A percentile compares a stretch with the other conserved stretches of the same genome.
phyloP scores from a whole-genome alignment of 2,888 invertebrate species.

The Drosophila lutescens region DNA sequence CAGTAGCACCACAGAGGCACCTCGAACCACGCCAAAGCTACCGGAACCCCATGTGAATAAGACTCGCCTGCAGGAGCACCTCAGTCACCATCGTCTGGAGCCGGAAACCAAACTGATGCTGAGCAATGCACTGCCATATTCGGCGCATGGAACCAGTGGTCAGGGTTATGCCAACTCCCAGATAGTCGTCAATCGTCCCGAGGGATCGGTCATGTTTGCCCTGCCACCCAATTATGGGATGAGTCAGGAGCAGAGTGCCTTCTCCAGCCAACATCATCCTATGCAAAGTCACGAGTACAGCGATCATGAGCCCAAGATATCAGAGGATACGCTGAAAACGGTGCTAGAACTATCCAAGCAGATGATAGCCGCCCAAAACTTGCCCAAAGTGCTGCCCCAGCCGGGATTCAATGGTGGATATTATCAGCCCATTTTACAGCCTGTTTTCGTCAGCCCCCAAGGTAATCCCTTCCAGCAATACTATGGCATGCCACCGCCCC shows the following conservation, averaged over 20 bases:
- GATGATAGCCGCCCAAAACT: slow-evolving; percentile 83
- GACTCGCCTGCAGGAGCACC: slow-evolving; percentile 58
- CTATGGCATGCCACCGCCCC: slow-evolving; percentile 50
- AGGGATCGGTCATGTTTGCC: slow-evolving; percentile 83
- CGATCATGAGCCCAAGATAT: slow-evolving; percentile 80
- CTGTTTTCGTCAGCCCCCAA: slow-evolving; percentile 76
- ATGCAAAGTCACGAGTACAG: slow-evolving; percentile 60
- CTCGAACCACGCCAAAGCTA: slow-evolving; percentile 25
- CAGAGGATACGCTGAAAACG: slow-evolving; percentile 84
- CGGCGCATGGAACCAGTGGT: slow-evolving; percentile 50
- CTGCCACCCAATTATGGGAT: slow-evolving; percentile 68
- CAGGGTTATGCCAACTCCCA: slow-evolving; percentile 82
- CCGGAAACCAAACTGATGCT: slow-evolving; percentile 81
- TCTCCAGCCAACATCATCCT: slow-evolving; percentile 1
- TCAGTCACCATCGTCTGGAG: slow-evolving; percentile 60
- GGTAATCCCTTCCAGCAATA: slow-evolving; percentile 71
- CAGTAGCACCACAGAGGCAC: neutral
- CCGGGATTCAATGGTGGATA: slow-evolving; percentile 65
- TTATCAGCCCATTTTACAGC: slow-evolving; percentile 80
- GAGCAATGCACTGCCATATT: slow-evolving; percentile 64
- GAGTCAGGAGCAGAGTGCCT: slow-evolving; percentile 36
- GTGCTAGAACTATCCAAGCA: slow-evolving; percentile 84
- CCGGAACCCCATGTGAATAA: slow-evolving; percentile 49
- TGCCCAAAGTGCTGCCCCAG: slow-evolving; percentile 80
- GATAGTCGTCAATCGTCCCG: slow-evolving; percentile 84